Percentiles rank a stretch among this genome's conserved stretches.
phyloP scores from a whole-genome alignment of 2,888 invertebrate species.

The Brachylomia viminalis region DNA sequence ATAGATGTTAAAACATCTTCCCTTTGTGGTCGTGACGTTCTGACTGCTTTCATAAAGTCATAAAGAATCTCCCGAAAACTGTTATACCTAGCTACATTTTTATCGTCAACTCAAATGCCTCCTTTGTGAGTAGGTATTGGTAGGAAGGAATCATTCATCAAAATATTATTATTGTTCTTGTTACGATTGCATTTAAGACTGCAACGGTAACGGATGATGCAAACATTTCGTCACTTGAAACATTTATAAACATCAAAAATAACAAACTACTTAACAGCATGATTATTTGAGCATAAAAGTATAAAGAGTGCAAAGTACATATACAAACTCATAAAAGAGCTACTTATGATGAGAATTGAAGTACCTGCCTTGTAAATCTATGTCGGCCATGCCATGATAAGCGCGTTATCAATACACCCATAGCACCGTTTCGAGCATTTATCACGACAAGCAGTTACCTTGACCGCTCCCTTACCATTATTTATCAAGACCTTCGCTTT shows the following conservation, averaged over 20 bases:
- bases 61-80: not conserved
- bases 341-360: constrained; percentile 25
- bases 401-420: constrained; percentile 56
- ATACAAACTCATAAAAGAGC: constrained; percentile 12
- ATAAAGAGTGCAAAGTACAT: constrained; percentile 17
- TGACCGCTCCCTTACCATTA: constrained; percentile 70
- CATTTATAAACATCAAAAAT: not conserved
- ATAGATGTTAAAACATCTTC: not conserved
- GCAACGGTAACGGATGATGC: not conserved
- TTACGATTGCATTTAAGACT: not conserved
- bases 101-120: not conserved
- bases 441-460: constrained; percentile 60
- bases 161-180: constrained; percentile 10
- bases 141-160: not conserved
- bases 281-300: constrained; percentile 1
- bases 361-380: constrained; percentile 39
- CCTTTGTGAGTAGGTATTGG: not conserved
- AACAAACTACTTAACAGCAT: not conserved
- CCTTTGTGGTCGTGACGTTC: not conserved
- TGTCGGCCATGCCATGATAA: constrained; percentile 53
- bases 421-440: constrained; percentile 33
- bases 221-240: constrained; percentile 12
- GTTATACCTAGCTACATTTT: not conserved
- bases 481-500: constrained; percentile 68
- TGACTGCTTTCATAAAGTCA: not conserved